Evolutionary conservation across 2,113 vertebrate genomes (phyloP).

Genomic region (Pavo muticus): DNA sequence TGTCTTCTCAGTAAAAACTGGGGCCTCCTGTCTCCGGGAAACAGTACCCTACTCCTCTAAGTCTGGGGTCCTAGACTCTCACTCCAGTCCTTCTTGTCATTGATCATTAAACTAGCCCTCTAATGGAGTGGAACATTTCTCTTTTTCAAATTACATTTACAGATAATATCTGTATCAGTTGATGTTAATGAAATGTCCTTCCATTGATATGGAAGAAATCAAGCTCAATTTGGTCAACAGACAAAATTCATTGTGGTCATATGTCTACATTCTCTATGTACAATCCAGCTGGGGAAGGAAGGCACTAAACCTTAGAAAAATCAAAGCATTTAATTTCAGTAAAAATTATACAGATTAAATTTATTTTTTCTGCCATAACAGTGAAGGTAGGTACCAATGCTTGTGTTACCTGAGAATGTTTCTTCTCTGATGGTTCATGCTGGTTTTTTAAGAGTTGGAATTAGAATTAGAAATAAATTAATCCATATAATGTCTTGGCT

Average conservation of each 20-base stretch:
- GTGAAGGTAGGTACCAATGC: neutral
- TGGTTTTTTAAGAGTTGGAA: neutral
- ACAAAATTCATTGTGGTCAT: neutral
- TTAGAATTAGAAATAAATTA: neutral
- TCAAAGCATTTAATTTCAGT: neutral
- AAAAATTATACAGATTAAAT: neutral
- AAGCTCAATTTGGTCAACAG: neutral
- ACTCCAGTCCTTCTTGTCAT: neutral
- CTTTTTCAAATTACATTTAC: neutral
- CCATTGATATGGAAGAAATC: neutral
- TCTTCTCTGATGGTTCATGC: neutral
- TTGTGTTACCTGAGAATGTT: neutral
- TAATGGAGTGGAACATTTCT: neutral
- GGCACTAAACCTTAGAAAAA: neutral
- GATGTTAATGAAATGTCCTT: neutral
- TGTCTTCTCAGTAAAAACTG: neutral
- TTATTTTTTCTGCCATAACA: neutral
- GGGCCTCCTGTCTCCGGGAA: accelerated
- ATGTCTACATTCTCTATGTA: neutral
- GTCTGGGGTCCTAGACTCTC: neutral
- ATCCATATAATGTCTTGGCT: neutral
- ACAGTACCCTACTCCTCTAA: neutral
- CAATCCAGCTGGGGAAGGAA: neutral
- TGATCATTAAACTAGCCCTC: neutral
- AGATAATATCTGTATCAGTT: neutral